Base-by-base conservation (phyloP, 2,113 vertebrate species). In the Felis chaus region DNA sequence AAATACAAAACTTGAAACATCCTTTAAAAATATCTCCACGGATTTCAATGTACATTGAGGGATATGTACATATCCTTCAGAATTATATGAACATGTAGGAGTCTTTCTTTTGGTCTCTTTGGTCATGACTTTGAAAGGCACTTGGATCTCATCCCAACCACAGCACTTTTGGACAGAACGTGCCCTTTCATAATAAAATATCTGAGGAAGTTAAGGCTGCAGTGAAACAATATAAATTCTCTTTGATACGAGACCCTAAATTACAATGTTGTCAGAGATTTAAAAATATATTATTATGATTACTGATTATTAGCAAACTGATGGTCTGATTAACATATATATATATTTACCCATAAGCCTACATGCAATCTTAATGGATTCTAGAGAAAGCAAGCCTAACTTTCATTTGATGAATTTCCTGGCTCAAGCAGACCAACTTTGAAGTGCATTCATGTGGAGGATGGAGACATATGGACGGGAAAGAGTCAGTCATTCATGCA, bases 381-480 rank as follows among this genome's bases (percentile, higher is more conserved):
- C 16, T 69, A 19, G 23, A 36, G n/a, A 25, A 78, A 81, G 53
- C 31, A 61, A 68, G 68, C 31, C 39, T 10, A 85, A 69, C 39
- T 23, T 48, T 61, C 9, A 14, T 9, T 29, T 4, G 79, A 27
- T 5, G 65, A 57, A 2, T 13, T 25, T 25, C 25, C 25, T 71
- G 82, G 4, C 25, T 31, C 18, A 13, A 3, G 41, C 25, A 69
- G n/a, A n/a, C 19, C 21, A 10, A 29, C 1, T 9, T 9, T 11
- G n/a, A 23, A 29, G 25, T 50, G 27, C 16, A 12, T 63, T 48
- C 74, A 31, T 31, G 7, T 8, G 5, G 31, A 55, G 5, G 78
- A n/a, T 14, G 48, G 50, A 11, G 50, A 80, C 5, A 0, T n/a
- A 29, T 9, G 41, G 29, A 9, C 2, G 11, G 4, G 33, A 50